These are phyloP conservation scores for Meriones psammophilus DNA, from an alignment of 2,797 vertebrate genomes.

Conservation along the genomic window DNA sequence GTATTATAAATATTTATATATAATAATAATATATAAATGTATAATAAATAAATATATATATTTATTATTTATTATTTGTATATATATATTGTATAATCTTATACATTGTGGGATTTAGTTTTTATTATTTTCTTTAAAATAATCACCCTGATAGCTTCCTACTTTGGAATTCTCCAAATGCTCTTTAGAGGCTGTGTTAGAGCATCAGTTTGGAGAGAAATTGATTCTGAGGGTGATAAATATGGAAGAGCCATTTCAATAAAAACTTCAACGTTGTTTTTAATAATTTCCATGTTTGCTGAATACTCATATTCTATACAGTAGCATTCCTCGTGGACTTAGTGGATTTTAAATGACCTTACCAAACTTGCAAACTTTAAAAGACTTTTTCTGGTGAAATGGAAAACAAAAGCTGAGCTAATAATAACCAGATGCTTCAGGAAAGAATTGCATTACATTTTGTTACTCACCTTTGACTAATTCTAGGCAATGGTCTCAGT, in stretches of 20 bases:
- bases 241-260: conserved; percentile 37
- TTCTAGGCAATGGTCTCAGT: neutral
- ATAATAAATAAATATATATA: too few relatives aligned
- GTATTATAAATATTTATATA: too few relatives aligned
- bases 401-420: neutral
- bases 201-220: conserved; percentile 16
- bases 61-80: neutral
- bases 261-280: conserved; percentile 35
- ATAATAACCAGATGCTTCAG: neutral
- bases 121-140: neutral
- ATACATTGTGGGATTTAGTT: neutral
- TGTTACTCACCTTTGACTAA: neutral
- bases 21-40: too few relatives aligned
- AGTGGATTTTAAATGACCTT: neutral
- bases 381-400: neutral
- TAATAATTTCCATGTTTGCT: conserved; percentile 22
- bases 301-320: conserved; percentile 1
- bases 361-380: neutral
- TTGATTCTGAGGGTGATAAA: conserved; percentile 55
- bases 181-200: neutral
- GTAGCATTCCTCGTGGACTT: neutral
- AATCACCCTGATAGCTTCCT: neutral
- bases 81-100: too few relatives aligned
- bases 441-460: neutral
- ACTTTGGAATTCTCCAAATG: conserved; percentile 48